Evolutionary conservation across 2,888 invertebrate species (phyloP).

Genomic region (Micoletzkya japonica): DNA sequence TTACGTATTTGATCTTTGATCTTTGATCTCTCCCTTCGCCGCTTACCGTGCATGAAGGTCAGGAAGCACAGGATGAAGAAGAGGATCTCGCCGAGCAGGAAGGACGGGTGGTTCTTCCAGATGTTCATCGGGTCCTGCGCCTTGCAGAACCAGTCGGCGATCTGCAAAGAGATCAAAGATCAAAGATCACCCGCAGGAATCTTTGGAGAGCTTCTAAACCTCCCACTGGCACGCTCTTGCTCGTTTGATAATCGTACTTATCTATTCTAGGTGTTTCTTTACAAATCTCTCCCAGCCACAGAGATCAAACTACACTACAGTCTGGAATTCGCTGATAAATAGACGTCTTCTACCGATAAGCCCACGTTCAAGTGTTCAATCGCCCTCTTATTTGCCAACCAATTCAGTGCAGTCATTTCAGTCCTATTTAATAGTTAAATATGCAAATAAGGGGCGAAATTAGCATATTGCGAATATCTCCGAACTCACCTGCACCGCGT

Average conservation of each 20-base stretch:
- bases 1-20: not conserved
- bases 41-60: conserved; percentile 71
- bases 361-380: not conserved
- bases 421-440: not conserved
- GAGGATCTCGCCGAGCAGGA: conserved; percentile 73
- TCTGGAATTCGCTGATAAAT: no score
- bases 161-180: conserved; percentile 40
- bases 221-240: not conserved
- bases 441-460: not conserved
- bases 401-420: not conserved
- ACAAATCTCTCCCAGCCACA: no score
- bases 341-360: no score
- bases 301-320: no score
- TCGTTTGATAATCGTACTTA: not conserved
- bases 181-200: not conserved
- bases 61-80: conserved; percentile 72
- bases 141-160: conserved; percentile 62
- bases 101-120: conserved; percentile 70
- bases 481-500: conserved; percentile 47
- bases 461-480: not conserved
- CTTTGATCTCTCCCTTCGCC: not conserved
- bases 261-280: not conserved
- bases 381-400: not conserved
- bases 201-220: not conserved
- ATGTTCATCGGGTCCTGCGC: conserved; percentile 54